A percentile compares a stretch with the other conserved stretches of the same genome.
Evolutionary conservation across 2,797 vertebrate species (phyloP).

Genomic region (Argya squamiceps): DNA sequence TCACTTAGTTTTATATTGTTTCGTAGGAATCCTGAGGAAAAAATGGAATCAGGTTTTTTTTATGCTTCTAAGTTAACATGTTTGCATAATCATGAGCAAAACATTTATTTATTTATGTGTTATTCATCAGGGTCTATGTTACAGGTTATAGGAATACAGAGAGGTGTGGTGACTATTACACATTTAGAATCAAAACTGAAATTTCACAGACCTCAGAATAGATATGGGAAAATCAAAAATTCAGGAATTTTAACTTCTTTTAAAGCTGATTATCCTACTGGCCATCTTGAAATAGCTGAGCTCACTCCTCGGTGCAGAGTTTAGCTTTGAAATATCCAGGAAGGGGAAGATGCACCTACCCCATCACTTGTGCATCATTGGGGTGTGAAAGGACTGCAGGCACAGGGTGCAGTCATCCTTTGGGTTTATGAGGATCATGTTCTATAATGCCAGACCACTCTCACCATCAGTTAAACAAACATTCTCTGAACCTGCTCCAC

Average conservation of each 20-base stretch:
- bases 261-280: not conserved
- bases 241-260: not conserved
- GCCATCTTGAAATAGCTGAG: not conserved
- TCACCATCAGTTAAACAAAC: not conserved
- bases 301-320: not conserved
- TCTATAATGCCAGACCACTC: not conserved
- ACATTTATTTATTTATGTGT: not conserved
- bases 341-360: not conserved
- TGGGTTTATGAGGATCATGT: not conserved
- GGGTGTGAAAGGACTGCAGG: not conserved
- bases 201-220: not conserved
- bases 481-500: not conserved
- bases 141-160: not conserved
- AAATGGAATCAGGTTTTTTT: not conserved
- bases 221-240: not conserved
- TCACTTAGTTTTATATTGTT: not conserved
- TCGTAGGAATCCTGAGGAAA: not conserved
- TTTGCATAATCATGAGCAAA: not conserved
- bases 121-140: not conserved
- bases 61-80: not conserved
- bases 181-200: not conserved
- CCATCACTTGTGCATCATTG: rapidly evolving
- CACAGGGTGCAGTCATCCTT: not conserved
- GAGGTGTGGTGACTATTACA: not conserved
- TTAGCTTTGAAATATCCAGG: not conserved